These are phyloP conservation scores for Chrysomela aeneicollis DNA, from an alignment of 2,888 invertebrate species.

Conservation along the genomic window DNA sequence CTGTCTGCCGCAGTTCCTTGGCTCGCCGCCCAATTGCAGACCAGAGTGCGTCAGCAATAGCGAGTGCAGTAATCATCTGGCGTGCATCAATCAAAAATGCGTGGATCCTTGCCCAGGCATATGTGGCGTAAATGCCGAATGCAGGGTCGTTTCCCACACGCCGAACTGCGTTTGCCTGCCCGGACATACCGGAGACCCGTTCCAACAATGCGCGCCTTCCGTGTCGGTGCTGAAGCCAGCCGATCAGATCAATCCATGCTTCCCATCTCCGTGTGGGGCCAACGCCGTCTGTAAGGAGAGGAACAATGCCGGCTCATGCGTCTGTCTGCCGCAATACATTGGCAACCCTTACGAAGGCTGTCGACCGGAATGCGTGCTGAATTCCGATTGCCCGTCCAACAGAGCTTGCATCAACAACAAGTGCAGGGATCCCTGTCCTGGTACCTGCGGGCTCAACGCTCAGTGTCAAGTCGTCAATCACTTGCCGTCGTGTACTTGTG, in stretches of 20 bases:
- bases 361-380: conserved; percentile 70
- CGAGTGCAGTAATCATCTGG: conserved; percentile 73
- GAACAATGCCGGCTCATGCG: conserved; percentile 64
- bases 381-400: conserved; percentile 72
- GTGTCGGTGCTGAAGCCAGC: conserved; percentile 41
- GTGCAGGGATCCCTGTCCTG: conserved; percentile 71
- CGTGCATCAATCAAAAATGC: conserved; percentile 80
- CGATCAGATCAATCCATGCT: conserved; percentile 62
- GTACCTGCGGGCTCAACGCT: conserved; percentile 71
- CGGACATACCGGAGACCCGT: conserved; percentile 68
- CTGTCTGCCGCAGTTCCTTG: conserved; percentile 77
- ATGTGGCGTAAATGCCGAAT: conserved; percentile 66
- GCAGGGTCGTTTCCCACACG: conserved; percentile 66
- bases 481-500: conserved; percentile 70
- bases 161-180: conserved; percentile 67
- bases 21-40: conserved; percentile 76
- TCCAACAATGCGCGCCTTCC: conserved; percentile 59
- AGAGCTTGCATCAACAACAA: conserved; percentile 72
- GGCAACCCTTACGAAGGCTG: conserved; percentile 73
- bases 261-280: conserved; percentile 72
- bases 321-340: conserved; percentile 67
- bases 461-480: conserved; percentile 73
- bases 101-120: conserved; percentile 71
- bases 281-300: conserved; percentile 68
- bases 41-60: conserved; percentile 81